Percentiles rank a stretch among this genome's conserved stretches.
These are phyloP conservation scores for Pluvianellus socialis DNA, from an alignment of 2,113 vertebrate species.

Conservation along the genomic window DNA sequence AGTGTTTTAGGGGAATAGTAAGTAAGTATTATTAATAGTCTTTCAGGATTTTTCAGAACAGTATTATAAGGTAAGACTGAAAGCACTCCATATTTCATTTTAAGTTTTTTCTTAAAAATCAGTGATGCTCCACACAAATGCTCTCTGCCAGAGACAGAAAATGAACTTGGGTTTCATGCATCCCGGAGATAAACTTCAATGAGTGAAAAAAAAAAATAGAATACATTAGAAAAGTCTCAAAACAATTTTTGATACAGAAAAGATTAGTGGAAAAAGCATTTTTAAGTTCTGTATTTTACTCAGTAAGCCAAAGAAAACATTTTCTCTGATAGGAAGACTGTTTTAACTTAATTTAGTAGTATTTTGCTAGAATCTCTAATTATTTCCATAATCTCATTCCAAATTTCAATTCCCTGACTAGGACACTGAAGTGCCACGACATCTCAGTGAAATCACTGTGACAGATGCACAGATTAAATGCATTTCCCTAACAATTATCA, in stretches of 20 bases:
- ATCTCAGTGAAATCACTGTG: not conserved
- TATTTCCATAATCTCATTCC: not conserved
- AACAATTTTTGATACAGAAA: not conserved
- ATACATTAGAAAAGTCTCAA: not conserved
- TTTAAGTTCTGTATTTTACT: not conserved
- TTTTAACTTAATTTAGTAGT: not conserved
- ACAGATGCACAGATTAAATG: not conserved
- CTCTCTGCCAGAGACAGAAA: not conserved
- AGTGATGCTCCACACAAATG: not conserved
- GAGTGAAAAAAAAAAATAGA: not conserved
- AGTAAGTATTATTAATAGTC: not conserved
- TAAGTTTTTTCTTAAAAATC: not conserved
- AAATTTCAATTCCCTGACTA: not conserved
- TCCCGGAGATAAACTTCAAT: not conserved
- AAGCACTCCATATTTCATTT: not conserved
- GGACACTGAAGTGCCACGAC: not conserved
- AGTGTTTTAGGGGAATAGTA: not conserved
- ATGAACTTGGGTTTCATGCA: not conserved
- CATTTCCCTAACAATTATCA: not conserved
- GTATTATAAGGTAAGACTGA: not conserved
- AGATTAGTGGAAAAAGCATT: not conserved
- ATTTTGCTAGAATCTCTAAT: not conserved
- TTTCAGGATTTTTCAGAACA: not conserved
- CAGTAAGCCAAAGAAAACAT: not conserved
- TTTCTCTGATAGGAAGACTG: not conserved